phyloP scores from a whole-genome alignment of 1,140 invertebrate genomes.

The Caerostris darwini region DNA sequence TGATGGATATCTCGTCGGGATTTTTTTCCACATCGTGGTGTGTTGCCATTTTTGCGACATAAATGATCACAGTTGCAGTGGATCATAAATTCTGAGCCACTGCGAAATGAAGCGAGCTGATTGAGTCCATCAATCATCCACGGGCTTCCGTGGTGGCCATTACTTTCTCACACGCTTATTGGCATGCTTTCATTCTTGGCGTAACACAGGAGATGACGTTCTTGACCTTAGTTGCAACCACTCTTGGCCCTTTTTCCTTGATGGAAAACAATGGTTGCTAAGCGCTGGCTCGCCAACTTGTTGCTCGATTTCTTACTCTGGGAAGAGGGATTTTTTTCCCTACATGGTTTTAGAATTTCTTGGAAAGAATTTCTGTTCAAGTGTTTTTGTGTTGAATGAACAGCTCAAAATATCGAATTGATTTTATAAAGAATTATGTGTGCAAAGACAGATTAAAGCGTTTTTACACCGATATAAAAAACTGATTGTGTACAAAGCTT shows the following conservation, averaged over 20 bases:
- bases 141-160: not conserved
- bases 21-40: not conserved
- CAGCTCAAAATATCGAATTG: no score
- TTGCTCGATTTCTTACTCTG: not conserved
- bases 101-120: constrained; percentile 37
- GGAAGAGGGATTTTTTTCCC: no score
- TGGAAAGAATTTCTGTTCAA: no score
- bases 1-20: not conserved
- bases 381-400: no score
- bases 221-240: not conserved
- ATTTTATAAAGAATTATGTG: no score
- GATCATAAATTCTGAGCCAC: constrained; percentile 15
- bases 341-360: no score
- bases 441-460: no score
- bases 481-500: no score
- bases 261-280: constrained; percentile 6
- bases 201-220: not conserved
- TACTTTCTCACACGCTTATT: not conserved
- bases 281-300: not conserved
- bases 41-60: constrained; percentile 21
- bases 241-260: not conserved
- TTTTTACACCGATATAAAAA: no score
- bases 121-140: constrained; percentile 58
- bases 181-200: not conserved
- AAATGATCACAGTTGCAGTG: constrained; percentile 29